Conservation (phyloP, 2,113 vertebrate species). For the Plestiodon gilberti region DNA sequence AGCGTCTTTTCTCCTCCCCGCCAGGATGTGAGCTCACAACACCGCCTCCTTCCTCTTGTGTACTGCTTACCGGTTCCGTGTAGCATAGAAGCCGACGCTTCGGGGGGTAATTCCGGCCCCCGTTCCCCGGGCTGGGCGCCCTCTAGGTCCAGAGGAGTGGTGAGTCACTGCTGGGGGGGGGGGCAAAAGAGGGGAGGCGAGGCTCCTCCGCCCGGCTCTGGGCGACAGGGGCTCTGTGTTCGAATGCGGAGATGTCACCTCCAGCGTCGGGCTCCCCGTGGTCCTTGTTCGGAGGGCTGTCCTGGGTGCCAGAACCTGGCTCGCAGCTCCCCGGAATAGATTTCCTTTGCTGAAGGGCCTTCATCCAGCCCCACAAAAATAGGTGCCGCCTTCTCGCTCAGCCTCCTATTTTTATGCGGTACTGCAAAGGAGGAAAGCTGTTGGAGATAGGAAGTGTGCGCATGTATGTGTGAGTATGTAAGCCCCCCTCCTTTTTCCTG, state of each 20-base stretch:
- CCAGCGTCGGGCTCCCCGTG: neutral
- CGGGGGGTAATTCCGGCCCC: neutral
- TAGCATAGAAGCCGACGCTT: neutral
- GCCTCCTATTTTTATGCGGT: neutral
- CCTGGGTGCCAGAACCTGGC: too few species aligned
- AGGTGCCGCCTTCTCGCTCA: neutral
- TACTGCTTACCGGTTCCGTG: slow-evolving; percentile 58
- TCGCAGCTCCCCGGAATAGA: neutral
- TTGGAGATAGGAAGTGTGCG: neutral
- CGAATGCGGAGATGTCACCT: too few species aligned
- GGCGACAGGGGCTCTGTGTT: neutral
- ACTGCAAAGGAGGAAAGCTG: neutral
- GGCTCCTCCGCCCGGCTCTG: neutral
- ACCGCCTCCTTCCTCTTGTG: slow-evolving; percentile 36
- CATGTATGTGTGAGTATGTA: neutral
- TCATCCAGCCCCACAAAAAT: neutral
- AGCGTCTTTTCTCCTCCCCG: neutral
- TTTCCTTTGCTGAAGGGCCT: neutral
- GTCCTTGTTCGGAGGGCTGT: neutral
- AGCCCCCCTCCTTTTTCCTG: too few species aligned
- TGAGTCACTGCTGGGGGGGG: neutral
- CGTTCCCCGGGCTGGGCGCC: neutral
- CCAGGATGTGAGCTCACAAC: slow-evolving; percentile 65
- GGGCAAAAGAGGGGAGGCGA: neutral
- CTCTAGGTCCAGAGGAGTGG: neutral